Evolutionary conservation across 2,797 vertebrate genomes (phyloP).

Genomic region (Myoxocephalus aenaeus): DNA sequence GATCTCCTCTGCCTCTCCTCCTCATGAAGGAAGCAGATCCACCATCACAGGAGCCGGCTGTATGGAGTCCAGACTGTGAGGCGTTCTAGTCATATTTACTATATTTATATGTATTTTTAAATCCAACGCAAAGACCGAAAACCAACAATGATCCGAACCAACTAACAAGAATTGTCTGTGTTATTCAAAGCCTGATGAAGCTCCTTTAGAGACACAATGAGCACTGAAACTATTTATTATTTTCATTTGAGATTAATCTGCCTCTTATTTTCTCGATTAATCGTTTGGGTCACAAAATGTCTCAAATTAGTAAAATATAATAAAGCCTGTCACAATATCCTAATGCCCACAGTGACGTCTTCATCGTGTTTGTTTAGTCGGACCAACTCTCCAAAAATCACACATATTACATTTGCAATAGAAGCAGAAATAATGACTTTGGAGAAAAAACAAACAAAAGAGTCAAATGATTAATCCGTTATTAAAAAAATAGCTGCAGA

Average conservation of each 20-base stretch:
- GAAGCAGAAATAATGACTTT: not conserved
- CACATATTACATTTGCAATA: not conserved
- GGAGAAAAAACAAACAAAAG: not conserved
- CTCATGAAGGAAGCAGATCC: not conserved
- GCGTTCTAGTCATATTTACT: not conserved
- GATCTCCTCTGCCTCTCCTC: not conserved
- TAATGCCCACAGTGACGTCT: constrained; percentile 2
- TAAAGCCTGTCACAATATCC: not conserved
- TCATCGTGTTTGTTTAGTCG: no score
- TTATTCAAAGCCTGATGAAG: not conserved
- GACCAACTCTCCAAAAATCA: not conserved
- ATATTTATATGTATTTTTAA: not conserved
- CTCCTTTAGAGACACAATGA: no score
- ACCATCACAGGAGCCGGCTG: not conserved
- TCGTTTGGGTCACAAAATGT: not conserved
- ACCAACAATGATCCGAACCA: not conserved
- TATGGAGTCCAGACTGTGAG: not conserved
- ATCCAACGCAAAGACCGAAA: constrained; percentile 22
- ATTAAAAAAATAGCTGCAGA: not conserved
- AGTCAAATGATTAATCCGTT: not conserved
- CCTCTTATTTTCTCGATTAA: not conserved
- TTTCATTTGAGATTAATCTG: not conserved
- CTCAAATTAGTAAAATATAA: not conserved
- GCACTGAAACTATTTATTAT: not conserved
- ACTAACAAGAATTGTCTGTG: not conserved